These are phyloP conservation scores for Hiodon alosoides DNA, from an alignment of 2,113 vertebrate genomes.

Conservation along the genomic window DNA sequence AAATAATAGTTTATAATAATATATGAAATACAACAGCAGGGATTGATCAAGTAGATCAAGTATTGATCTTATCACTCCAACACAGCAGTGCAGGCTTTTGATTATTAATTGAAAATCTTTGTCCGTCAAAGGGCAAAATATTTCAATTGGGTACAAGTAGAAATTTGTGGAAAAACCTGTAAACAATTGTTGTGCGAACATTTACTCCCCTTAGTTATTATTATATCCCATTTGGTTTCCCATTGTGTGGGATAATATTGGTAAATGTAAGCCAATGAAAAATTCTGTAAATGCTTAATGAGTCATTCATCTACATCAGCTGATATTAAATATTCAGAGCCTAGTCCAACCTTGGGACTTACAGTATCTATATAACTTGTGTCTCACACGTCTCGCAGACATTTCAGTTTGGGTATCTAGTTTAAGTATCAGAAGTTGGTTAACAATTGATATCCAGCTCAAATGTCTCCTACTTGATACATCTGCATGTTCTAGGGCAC, in stretches of 20 bases:
- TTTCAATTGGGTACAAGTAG: no score
- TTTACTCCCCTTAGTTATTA: not conserved
- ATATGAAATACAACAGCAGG: no score
- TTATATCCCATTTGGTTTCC: not conserved
- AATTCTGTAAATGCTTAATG: conserved; percentile 32
- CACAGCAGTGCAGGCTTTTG: no score
- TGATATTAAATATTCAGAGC: conserved; percentile 29
- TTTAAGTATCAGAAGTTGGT: conserved; percentile 60
- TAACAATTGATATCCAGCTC: conserved; percentile 61
- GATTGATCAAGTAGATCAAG: no score
- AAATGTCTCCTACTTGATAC: conserved; percentile 58
- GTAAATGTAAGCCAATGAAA: conserved; percentile 23
- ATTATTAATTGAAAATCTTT: not conserved
- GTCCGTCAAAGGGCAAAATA: not conserved
- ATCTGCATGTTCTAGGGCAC: not conserved
- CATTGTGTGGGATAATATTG: conserved; percentile 25
- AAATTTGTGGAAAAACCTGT: no score
- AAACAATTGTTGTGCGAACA: not conserved
- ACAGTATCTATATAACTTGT: conserved; percentile 29
- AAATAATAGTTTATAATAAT: no score
- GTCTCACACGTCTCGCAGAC: conserved; percentile 35
- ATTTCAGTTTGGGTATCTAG: conserved; percentile 49
- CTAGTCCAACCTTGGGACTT: conserved; percentile 9
- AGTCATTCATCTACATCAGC: conserved; percentile 29
- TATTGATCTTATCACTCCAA: no score